Evolutionary conservation across 2,888 invertebrate species (phyloP), one percentile per base, ranked within the genome.

Genomic region (Noctua fimbriata): DNA sequence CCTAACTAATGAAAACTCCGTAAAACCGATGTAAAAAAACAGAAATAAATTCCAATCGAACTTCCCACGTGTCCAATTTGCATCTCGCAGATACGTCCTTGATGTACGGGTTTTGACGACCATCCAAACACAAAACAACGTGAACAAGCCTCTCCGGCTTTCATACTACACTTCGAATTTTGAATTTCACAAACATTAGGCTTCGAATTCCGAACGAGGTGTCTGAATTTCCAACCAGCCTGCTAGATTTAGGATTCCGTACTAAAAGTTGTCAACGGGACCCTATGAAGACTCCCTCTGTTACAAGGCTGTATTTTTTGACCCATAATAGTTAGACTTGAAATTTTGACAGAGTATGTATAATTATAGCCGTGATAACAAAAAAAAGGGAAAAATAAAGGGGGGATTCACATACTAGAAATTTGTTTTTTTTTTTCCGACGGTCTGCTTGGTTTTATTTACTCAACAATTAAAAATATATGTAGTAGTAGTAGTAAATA

Each of bases 121-220:
- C 49, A 73, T 88, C 24, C 18, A 78, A 79, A 81, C 67, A 81
- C 84, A 85, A 88, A 86, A 86, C 86, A 78, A 77, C 67, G 36
- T 36, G 66, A 55, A 66, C 73, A 60, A 58, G 14, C 47, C 74
- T 52, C 71, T 66, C 47, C 44, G 69, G 73, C 69, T 72, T 83
- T 74, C 76, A 69, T 14, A 28, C 72, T 83, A 44, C 65, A 69
- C n/a, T 76, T 74, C 21, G 76, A 79, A 80, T 70, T 79, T 81
- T 78, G 52, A 80, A 82, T 79, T 70, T 78, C 75, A 71, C 82
- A 79, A 88, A 87, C 72, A 87, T 87, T 84, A 85, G 77, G 24
- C 69, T 73, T 65, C 73, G 83, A 73, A 79, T 79, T 83, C 74
- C 78, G 70, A 78, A 60, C 75, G 77, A 75, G 69, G 77, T 84